These are phyloP conservation scores for Hetaerina titia DNA, from an alignment of 2,888 invertebrate genomes.

Conservation along the genomic window DNA sequence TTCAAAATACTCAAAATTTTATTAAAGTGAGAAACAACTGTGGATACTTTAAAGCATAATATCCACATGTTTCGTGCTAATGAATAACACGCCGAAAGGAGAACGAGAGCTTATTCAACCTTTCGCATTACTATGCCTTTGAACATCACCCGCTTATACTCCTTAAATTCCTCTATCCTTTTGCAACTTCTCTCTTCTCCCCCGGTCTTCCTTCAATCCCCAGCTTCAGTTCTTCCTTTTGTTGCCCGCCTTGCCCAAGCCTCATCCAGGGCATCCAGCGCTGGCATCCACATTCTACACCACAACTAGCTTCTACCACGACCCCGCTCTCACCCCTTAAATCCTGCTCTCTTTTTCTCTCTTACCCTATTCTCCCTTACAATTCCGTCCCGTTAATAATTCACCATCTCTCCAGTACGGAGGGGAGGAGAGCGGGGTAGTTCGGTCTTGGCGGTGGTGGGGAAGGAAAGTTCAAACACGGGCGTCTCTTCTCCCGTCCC, in stretches of 20 bases:
- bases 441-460: neutral
- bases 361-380: neutral
- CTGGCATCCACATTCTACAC: neutral
- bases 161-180: neutral
- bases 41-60: no score
- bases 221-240: neutral
- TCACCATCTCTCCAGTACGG: neutral
- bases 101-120: neutral
- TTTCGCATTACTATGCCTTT: neutral
- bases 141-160: neutral
- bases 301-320: no score
- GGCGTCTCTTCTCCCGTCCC: neutral
- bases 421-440: neutral
- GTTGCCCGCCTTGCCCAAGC: neutral
- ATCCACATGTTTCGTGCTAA: neutral
- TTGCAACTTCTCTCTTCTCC: neutral
- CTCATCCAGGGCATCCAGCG: neutral
- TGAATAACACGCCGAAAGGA: neutral
- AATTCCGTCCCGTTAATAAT: neutral
- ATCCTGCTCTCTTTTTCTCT: neutral
- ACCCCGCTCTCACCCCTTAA: neutral
- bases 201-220: neutral
- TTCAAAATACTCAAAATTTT: no score
- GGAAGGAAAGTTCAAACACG: neutral
- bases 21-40: no score